Percentiles rank a stretch among this genome's conserved stretches.
These are phyloP conservation scores for Ariopsis seemanni DNA, from an alignment of 2,113 vertebrate species.

Conservation along the genomic window DNA sequence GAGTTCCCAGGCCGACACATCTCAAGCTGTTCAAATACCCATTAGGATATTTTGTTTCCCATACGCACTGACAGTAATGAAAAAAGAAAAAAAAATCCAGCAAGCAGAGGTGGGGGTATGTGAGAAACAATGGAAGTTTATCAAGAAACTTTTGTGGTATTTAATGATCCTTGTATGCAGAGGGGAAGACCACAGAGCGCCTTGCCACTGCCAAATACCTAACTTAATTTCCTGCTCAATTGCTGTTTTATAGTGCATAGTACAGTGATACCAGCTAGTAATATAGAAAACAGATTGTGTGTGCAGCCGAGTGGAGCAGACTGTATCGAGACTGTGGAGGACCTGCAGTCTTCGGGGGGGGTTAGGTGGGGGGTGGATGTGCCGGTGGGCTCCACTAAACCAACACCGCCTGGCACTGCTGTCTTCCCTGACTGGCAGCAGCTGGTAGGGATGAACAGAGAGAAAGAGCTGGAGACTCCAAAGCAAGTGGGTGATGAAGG, in stretches of 20 bases:
- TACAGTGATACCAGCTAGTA: constrained; percentile 80
- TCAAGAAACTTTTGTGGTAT: constrained; percentile 70
- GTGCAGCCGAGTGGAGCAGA: constrained; percentile 78
- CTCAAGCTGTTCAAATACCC: constrained; percentile 83
- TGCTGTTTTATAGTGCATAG: constrained; percentile 84
- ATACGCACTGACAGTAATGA: constrained; percentile 68
- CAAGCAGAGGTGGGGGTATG: constrained; percentile 58
- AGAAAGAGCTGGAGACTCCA: constrained; percentile 43
- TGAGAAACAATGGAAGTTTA: constrained; percentile 63
- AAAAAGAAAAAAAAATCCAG: constrained; percentile 50
- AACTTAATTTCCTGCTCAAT: constrained; percentile 86
- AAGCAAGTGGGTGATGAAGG: constrained; percentile 30
- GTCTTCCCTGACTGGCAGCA: constrained; percentile 77
- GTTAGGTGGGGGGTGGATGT: constrained; percentile 69
- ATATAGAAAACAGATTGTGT: constrained; percentile 85
- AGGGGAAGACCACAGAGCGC: constrained; percentile 72
- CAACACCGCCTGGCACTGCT: constrained; percentile 76
- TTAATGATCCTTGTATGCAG: constrained; percentile 72
- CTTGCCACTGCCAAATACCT: constrained; percentile 77
- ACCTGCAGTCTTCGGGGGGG: constrained; percentile 75
- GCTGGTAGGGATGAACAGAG: constrained; percentile 63
- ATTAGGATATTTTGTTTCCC: constrained; percentile 77
- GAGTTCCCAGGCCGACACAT: constrained; percentile 72
- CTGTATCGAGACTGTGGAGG: constrained; percentile 73
- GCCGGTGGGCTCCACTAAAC: constrained; percentile 80